A percentile compares a stretch with the other conserved stretches of the same genome.
These are phyloP conservation scores for Plectus sambesii DNA, from an alignment of 1,140 invertebrate genomes.

Conservation along the genomic window DNA sequence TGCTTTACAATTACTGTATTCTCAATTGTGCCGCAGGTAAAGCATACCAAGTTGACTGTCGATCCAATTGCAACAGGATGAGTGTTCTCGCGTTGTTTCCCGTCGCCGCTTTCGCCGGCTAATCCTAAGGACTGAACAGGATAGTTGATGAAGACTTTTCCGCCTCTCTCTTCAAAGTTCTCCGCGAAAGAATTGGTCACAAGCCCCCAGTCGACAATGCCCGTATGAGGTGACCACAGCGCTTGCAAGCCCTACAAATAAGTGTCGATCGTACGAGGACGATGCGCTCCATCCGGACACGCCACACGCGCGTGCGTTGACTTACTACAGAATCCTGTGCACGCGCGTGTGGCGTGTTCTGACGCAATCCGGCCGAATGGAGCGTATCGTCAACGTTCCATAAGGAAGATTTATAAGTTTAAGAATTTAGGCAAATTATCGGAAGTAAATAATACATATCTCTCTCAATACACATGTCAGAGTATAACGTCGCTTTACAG, in stretches of 20 bases:
- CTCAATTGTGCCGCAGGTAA: constrained; percentile 22
- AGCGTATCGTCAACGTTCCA: no score
- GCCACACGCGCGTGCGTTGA: constrained; percentile 10
- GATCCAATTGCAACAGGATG: constrained; percentile 43
- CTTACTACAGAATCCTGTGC: no score
- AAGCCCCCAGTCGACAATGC: constrained; percentile 82
- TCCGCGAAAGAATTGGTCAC: constrained; percentile 71
- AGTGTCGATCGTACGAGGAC: constrained; percentile 9
- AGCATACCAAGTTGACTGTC: constrained; percentile 27
- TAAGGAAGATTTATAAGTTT: no score
- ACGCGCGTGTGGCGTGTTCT: no score
- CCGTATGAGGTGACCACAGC: constrained; percentile 90
- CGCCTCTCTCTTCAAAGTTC: constrained; percentile 69
- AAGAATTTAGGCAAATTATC: no score
- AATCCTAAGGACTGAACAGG: no score
- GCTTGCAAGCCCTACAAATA: constrained; percentile 69
- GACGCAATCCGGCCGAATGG: no score
- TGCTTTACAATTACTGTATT: no score
- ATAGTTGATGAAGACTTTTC: constrained; percentile 66
- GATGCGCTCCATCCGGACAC: not conserved
- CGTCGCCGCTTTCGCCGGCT: constrained; percentile 51
- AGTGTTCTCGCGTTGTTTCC: constrained; percentile 24
- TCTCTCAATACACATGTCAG: no score
- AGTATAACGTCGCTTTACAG: no score
- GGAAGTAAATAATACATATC: no score